These are phyloP conservation scores for Pelodytes ibericus DNA, from an alignment of 2,797 vertebrate genomes.

Conservation along the genomic window DNA sequence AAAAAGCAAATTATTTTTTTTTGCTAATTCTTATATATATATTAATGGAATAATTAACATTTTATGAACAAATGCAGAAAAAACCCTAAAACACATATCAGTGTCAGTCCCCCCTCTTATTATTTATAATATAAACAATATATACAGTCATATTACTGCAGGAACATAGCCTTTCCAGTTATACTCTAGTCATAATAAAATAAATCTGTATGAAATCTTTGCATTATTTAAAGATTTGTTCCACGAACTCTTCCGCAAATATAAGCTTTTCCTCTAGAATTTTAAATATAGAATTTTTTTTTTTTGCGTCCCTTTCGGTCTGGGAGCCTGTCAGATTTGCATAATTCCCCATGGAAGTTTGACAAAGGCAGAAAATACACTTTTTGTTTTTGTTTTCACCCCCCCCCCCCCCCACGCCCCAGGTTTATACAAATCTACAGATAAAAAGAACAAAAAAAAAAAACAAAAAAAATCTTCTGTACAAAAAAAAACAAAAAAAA, in stretches of 20 bases:
- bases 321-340: slow-evolving; percentile 29
- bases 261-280: slow-evolving; percentile 38
- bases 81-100: slow-evolving; percentile 12
- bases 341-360: slow-evolving; percentile 40
- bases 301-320: not conserved
- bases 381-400: not conserved
- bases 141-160: slow-evolving; percentile 29
- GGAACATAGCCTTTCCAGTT: slow-evolving; percentile 14
- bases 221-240: slow-evolving; percentile 19
- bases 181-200: slow-evolving; percentile 44
- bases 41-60: slow-evolving; percentile 8
- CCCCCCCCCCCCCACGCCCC: too few species aligned
- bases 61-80: slow-evolving; percentile 10
- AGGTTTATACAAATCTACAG: slow-evolving; percentile 50
- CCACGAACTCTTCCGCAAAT: slow-evolving; percentile 14
- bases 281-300: slow-evolving; percentile 50
- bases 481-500: too few species aligned
- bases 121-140: slow-evolving; percentile 53
- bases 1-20: slow-evolving; percentile 21
- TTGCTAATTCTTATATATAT: not conserved
- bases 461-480: slow-evolving; percentile 34
- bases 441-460: slow-evolving; percentile 13
- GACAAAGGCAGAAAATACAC: slow-evolving; percentile 9
- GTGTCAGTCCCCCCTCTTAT: slow-evolving; percentile 21
- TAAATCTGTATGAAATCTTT: slow-evolving; percentile 50